Evolutionary conservation across 2,797 vertebrate genomes (phyloP).

Genomic region (Ibycter americanus): DNA sequence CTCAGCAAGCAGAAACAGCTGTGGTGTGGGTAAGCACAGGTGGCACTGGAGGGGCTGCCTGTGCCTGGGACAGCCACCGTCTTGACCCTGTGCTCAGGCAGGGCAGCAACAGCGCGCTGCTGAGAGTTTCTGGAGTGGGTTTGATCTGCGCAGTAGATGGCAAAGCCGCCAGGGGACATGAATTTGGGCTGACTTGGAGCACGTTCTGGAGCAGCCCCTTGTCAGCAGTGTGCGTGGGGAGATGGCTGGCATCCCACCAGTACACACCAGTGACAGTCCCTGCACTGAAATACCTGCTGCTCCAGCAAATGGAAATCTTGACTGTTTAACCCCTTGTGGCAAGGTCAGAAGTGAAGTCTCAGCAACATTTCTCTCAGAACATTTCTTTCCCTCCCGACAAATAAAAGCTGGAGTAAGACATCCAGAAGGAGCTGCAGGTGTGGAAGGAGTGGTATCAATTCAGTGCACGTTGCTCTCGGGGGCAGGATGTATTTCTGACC

Average conservation of each 20-base stretch:
- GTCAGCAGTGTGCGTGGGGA: neutral
- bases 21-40: neutral
- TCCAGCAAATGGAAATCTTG: neutral
- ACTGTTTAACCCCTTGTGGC: neutral
- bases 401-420: neutral
- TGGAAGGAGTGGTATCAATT: neutral
- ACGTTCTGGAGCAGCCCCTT: neutral
- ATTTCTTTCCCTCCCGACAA: neutral
- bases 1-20: neutral
- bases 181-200: neutral
- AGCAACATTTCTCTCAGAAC: neutral
- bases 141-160: neutral
- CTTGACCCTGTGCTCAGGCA: neutral
- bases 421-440: neutral
- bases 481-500: neutral
- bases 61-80: accelerated
- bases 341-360: neutral
- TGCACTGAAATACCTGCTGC: neutral
- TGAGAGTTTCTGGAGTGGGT: neutral
- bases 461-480: neutral
- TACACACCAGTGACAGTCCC: neutral
- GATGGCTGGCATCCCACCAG: neutral
- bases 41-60: neutral
- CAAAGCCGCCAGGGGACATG: neutral
- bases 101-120: neutral